These are phyloP conservation scores for Lacerta viridis DNA, from an alignment of 2,797 vertebrate genomes.

Conservation along the genomic window DNA sequence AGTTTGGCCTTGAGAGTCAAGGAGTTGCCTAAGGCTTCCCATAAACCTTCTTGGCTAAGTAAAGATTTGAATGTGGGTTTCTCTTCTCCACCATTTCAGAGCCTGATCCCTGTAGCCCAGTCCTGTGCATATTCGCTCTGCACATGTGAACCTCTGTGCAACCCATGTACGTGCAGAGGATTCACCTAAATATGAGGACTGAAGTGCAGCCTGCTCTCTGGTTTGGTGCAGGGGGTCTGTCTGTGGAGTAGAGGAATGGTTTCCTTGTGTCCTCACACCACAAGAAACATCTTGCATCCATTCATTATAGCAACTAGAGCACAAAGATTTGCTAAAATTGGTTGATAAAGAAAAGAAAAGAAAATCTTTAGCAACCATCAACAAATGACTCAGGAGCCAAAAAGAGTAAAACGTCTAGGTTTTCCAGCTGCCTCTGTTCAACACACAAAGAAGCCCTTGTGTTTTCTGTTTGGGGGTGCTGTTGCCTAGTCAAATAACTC, in stretches of 20 bases:
- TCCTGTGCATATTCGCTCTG: not conserved
- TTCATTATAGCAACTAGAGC: not conserved
- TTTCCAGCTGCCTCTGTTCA: not conserved
- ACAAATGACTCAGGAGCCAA: not conserved
- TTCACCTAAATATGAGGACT: not conserved
- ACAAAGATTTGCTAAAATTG: not conserved
- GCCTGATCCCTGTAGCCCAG: not conserved
- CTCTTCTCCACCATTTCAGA: not conserved
- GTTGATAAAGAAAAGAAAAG: not conserved
- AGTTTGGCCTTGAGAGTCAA: not conserved
- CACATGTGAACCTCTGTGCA: not conserved
- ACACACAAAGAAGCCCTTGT: not conserved
- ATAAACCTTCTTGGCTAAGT: too few relatives aligned
- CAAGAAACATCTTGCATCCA: not conserved
- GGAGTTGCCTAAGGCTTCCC: not conserved
- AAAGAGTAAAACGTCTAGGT: not conserved
- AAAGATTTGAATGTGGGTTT: not conserved
- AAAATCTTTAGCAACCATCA: not conserved
- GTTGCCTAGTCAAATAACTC: not conserved
- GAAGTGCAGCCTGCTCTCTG: not conserved
- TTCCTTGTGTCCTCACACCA: not conserved
- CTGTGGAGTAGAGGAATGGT: not conserved
- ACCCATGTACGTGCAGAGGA: not conserved
- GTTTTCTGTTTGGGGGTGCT: not conserved
- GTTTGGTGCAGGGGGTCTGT: not conserved